Percentiles rank a stretch among this genome's conserved stretches.
phyloP scores from a whole-genome alignment of 1,140 invertebrate species.

The Diplogasteroides magnus region DNA sequence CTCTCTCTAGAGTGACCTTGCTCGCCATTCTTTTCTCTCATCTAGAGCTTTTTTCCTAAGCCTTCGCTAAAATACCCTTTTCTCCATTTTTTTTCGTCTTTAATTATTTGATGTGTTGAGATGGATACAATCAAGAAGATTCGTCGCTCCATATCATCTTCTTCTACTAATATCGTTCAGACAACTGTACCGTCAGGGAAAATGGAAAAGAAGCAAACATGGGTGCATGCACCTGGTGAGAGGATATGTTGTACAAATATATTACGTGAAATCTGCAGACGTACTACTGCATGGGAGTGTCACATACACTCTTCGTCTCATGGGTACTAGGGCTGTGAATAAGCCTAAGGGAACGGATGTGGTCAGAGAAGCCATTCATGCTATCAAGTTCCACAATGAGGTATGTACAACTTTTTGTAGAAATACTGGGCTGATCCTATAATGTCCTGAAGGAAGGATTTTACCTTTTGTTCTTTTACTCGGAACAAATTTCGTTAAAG shows the following conservation, averaged over 20 bases:
- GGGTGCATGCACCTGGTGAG: conserved; percentile 27
- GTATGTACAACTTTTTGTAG: no score
- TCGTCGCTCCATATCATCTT: conserved; percentile 4
- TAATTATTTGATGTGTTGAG: conserved; percentile 1
- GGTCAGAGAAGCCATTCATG: conserved; percentile 42
- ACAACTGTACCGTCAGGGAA: background rate
- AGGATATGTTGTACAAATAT: background rate
- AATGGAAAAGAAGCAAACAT: conserved; percentile 18
- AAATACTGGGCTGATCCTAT: no score
- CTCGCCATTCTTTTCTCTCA: background rate
- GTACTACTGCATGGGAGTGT: conserved; percentile 40
- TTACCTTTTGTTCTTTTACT: conserved; percentile 3
- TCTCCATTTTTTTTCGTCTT: conserved; percentile 3
- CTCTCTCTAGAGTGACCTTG: background rate
- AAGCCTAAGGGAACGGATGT: conserved; percentile 41
- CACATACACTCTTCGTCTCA: conserved; percentile 42
- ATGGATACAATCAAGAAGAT: conserved; percentile 1
- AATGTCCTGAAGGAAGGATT: no score
- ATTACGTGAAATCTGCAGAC: conserved; percentile 30
- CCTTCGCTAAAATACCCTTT: background rate
- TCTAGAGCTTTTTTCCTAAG: conserved; percentile 9
- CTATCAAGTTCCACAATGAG: conserved; percentile 42
- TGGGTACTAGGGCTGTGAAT: conserved; percentile 41
- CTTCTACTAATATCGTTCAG: conserved; percentile 5
- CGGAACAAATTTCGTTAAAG: background rate